Evolutionary conservation across 2,113 vertebrate species (phyloP), one percentile per base, ranked within the genome.

Genomic region (Peromyscus californicus): DNA sequence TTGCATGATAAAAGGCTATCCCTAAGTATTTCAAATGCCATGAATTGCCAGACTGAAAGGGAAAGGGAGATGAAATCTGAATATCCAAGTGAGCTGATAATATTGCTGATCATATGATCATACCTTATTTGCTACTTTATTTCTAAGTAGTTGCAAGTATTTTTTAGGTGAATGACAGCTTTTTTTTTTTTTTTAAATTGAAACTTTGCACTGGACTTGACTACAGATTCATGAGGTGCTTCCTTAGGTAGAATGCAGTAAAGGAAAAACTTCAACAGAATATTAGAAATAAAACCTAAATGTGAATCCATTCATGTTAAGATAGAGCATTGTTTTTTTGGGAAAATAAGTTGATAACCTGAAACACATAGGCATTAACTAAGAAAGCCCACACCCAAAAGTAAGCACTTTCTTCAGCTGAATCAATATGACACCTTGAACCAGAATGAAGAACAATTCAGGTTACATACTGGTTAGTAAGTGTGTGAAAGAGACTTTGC

Each of bases 221-320:
- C 33, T 26, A 21, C 54, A 65, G 69, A 16, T 17, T 89, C 88
- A 24, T 85, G 70, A 85, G 42, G 9, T 92, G 84, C 80, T 84
- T 89, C 70, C 33, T 80, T 93, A 94, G 65, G 33, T 93, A 80
- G 93, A 87, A 84, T 90, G 12, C 2, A 89, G 10, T 93, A 86
- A 91, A 82, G 59, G 22, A 19, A 69, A 91, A 83, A 78, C 9
- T 42, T 89, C 22, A 33, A 1, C 21, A 57, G 72, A 11, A 65
- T 29, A 65, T 61, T 12, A 0, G 48, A 33, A 74, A 69, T 51
- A 89, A 93, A 76, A 61, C 39, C 48, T 12, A 86, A 17, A 84
- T 84, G 7, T 29, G 21, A 63, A 24, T 63, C 57, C 78, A 29
- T 82, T 88, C 4, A 45, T 54, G 7, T 93, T 90, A 96, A 59